Evolutionary conservation across 30 jellyfish, hydroid and myxozoan species (phyloP).

Genomic region (Calvadosia cruxmelitensis): DNA sequence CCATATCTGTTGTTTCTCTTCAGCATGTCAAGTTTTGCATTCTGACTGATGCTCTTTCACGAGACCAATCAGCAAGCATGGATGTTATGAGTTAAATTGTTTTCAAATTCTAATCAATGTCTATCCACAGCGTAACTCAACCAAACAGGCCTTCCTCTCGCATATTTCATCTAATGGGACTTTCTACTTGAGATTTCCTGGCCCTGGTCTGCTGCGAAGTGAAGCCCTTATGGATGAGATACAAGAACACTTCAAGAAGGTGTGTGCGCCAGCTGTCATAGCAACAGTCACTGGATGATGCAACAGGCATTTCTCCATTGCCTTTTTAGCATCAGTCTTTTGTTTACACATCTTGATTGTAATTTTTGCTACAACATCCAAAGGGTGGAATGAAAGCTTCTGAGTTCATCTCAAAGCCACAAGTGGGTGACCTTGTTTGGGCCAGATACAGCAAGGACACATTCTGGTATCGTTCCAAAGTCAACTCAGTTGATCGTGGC

Average conservation of each 20-base stretch:
- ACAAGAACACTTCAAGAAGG: neutral
- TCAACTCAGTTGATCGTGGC: conserved; percentile 23
- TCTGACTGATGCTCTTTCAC: no score
- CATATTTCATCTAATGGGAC: neutral
- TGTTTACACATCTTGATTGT: no score
- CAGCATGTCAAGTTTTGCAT: neutral
- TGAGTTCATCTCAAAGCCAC: conserved; percentile 60
- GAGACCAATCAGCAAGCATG: no score
- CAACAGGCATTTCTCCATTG: no score
- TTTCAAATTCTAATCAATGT: no score
- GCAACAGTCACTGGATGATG: no score
- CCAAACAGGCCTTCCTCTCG: neutral
- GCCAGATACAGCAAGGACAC: conserved; percentile 58
- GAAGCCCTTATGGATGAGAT: neutral
- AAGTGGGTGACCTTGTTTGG: conserved; percentile 43
- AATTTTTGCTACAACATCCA: no score
- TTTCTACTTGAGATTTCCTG: neutral
- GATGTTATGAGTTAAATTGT: no score
- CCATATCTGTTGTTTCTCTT: neutral
- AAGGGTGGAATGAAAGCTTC: no score
- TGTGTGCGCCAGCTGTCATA: no score
- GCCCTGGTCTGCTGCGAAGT: neutral
- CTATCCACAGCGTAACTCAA: neutral
- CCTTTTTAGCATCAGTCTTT: no score
- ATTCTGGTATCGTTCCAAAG: conserved; percentile 49